Conservation (phyloP, 2,797 vertebrate species). For the Alfaro cultratus region DNA sequence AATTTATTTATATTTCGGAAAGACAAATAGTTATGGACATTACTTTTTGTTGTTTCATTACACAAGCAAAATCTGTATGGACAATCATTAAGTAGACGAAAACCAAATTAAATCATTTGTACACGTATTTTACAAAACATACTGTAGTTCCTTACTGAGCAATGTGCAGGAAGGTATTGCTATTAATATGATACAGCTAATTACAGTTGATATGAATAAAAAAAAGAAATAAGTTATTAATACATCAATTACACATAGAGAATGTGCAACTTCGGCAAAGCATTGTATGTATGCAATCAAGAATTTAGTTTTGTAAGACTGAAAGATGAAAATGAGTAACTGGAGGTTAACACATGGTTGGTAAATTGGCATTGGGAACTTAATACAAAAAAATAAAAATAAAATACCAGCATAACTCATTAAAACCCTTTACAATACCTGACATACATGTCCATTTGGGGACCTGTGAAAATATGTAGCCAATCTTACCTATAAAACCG, state of each 20-base stretch:
- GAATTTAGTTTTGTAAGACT: conserved; percentile 65
- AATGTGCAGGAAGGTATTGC: conserved; percentile 91
- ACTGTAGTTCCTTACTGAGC: conserved; percentile 89
- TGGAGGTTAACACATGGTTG: conserved; percentile 79
- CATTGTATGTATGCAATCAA: conserved; percentile 92
- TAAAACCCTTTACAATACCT: conserved; percentile 73
- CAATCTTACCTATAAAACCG: conserved; percentile 71
- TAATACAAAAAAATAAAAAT: conserved; percentile 47
- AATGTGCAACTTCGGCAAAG: conserved; percentile 95
- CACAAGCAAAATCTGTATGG: conserved; percentile 92
- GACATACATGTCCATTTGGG: conserved; percentile 52
- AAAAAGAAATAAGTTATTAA: conserved; percentile 99
- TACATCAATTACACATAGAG: conserved; percentile 98
- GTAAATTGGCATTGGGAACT: conserved; percentile 82
- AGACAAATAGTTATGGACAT: conserved; percentile 95
- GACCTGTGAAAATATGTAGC: conserved; percentile 62
- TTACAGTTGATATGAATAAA: conserved; percentile 95
- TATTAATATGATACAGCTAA: conserved; percentile 98
- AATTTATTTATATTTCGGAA: conserved; percentile 92
- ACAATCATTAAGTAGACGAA: conserved; percentile 91
- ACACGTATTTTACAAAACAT: conserved; percentile 95
- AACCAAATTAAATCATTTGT: conserved; percentile 95
- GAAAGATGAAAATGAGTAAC: conserved; percentile 68
- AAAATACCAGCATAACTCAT: conserved; percentile 69
- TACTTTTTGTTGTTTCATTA: conserved; percentile 90